These are phyloP conservation scores for Lordiphosa stackelbergi DNA, from an alignment of 1,140 invertebrate genomes.

Conservation along the genomic window DNA sequence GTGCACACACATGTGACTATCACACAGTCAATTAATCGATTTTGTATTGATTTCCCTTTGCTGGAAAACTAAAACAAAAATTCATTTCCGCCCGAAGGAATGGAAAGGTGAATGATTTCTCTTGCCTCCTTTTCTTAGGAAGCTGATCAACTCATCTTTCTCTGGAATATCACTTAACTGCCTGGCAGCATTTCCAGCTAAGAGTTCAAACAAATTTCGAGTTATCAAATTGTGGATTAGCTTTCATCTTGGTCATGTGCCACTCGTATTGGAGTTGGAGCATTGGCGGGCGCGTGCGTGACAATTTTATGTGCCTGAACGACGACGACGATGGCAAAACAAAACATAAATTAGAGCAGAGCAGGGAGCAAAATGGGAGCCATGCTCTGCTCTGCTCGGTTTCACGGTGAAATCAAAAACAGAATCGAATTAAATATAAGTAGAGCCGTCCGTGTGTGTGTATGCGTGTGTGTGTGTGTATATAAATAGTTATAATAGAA, in stretches of 20 bases:
- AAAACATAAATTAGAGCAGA: slow-evolving; percentile 58
- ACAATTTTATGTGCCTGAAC: slow-evolving; percentile 34
- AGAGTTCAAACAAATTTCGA: slow-evolving; percentile 22
- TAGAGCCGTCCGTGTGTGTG: slow-evolving; percentile 23
- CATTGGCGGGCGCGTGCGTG: slow-evolving; percentile 47
- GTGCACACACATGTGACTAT: slow-evolving; percentile 21
- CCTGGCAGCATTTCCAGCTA: slow-evolving; percentile 19
- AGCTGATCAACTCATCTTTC: slow-evolving; percentile 1
- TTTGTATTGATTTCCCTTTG: slow-evolving; percentile 47
- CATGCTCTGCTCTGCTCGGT: neutral
- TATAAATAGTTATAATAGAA: slow-evolving; percentile 70
- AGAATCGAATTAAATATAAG: slow-evolving; percentile 69
- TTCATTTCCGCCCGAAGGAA: slow-evolving; percentile 46
- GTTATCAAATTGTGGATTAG: slow-evolving; percentile 18
- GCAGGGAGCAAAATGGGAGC: slow-evolving; percentile 14
- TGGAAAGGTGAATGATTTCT: too few relatives aligned
- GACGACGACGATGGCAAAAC: slow-evolving; percentile 50
- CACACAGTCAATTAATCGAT: slow-evolving; percentile 67
- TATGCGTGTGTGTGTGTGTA: slow-evolving; percentile 26
- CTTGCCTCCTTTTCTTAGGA: neutral
- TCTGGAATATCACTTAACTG: slow-evolving; percentile 8
- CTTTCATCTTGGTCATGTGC: slow-evolving; percentile 10
- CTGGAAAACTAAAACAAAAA: slow-evolving; percentile 20
- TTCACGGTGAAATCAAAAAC: slow-evolving; percentile 11
- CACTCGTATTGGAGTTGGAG: slow-evolving; percentile 6